Evolutionary conservation across 2,888 invertebrate species (phyloP), one percentile per base, ranked within the genome.

Genomic region (Nomada fabriciana): DNA sequence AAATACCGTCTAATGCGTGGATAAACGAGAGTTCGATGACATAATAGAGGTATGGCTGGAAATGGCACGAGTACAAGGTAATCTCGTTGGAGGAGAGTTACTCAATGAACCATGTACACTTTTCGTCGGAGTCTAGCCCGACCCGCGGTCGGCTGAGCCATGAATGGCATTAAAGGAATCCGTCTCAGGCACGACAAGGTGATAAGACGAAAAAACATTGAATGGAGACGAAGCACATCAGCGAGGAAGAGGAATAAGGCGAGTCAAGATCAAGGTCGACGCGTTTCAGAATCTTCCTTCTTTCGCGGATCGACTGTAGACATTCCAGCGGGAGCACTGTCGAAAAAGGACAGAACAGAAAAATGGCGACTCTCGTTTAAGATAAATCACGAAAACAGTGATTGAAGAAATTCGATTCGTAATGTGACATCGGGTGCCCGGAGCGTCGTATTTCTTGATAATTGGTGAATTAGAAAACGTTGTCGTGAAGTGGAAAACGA

Each of bases 221-320:
- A 71, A 75, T 60, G 75, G 43, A 68, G n/a, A 23, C 18, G 23
- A 57, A 47, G 50, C 15, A 65, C 50, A 42, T 36, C 36, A 43
- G 63, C 29, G 47, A 59, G 4, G 53, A 52, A 36, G 61, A 60
- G n/a, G 47, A 36, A 15, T 29, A 52, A 52, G 60, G 20, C 23
- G 64, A 80, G 67, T 61, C 74, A 67, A 74, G 81, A 74, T 82
- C 81, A 75, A 67, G 81, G 80, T 52, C 67, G 43, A 61, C 73
- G 29, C 20, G 71, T 72, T 52, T 43, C 20, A 25, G 55, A 47
- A 64, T 59, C 59, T 52, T 63, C 59, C 13, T 52, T 52, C 47
- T 5, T 23, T 11, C 23, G 15, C 1, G 52, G 42, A 50, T 7
- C 11, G 61, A n/a, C 64, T n/a, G 59, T 10, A 20, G 57, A 60